Conservation (phyloP, 2,797 vertebrate genomes). For the Xerus rutilus region DNA sequence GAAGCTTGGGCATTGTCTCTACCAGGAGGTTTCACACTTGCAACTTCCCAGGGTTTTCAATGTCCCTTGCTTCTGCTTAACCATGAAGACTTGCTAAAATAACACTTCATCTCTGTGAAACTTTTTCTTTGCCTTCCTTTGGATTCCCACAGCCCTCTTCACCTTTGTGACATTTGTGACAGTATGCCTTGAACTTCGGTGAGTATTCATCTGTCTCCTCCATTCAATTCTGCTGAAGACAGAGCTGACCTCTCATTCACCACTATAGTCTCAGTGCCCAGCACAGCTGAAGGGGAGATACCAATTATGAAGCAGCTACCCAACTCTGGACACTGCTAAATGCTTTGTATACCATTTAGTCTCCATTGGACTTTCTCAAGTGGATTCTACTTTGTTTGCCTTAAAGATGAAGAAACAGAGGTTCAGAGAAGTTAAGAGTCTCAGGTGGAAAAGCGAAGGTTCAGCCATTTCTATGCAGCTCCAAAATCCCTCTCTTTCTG, state of each 20-base stretch:
- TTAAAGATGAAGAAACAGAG: conserved; percentile 22
- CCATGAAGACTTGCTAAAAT: not conserved
- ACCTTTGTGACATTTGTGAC: not conserved
- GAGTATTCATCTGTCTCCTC: not conserved
- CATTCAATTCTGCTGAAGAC: not conserved
- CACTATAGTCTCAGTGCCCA: not conserved
- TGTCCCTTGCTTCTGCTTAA: not conserved
- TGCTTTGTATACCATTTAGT: not conserved
- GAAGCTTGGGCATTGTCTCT: too few species aligned
- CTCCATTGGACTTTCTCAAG: not conserved
- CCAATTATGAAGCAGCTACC: not conserved
- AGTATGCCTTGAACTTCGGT: conserved; percentile 36
- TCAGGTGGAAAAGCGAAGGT: not conserved
- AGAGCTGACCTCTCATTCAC: not conserved
- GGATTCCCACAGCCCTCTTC: not conserved
- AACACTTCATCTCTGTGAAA: not conserved
- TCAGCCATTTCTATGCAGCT: not conserved
- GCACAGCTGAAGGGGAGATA: not conserved
- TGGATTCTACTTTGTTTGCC: not conserved
- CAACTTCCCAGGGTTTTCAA: not conserved
- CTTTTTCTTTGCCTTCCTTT: not conserved
- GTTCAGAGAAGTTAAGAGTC: not conserved
- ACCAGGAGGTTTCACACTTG: accelerated
- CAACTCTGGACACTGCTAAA: not conserved
- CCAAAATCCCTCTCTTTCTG: not conserved